Conservation (phyloP, 2,888 invertebrate genomes). For the Ophioninae sp. region DNA sequence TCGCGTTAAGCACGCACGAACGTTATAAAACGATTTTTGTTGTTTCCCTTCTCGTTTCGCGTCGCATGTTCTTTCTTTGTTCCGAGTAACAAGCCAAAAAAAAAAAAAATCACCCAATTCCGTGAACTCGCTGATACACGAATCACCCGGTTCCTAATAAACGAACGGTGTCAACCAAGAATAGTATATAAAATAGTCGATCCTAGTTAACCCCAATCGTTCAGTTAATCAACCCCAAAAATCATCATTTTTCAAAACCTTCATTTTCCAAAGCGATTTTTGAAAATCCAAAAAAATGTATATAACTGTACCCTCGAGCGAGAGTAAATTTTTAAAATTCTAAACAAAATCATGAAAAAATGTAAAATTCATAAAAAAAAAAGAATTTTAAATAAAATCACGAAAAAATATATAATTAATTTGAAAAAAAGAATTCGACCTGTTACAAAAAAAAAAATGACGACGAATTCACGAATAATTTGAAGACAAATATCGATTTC, state of each 20-base stretch:
- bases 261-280: too few species aligned
- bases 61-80: constrained; percentile 1
- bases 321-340: too few species aligned
- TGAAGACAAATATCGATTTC: background rate
- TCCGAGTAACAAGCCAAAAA: background rate
- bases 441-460: background rate
- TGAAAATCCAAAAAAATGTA: too few species aligned
- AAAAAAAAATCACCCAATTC: constrained; percentile 22
- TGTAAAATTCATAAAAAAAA: too few species aligned
- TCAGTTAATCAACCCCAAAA: too few species aligned
- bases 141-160: background rate
- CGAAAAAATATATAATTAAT: background rate
- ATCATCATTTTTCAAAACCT: too few species aligned
- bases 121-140: background rate
- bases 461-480: background rate
- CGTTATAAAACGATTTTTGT: constrained; percentile 36
- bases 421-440: background rate
- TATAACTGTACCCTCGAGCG: too few species aligned
- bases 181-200: too few species aligned
- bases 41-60: background rate
- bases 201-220: too few species aligned
- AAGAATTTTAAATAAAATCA: too few species aligned
- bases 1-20: constrained; percentile 34
- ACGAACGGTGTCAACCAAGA: too few species aligned
- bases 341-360: too few species aligned